Evolutionary conservation across 2,113 vertebrate genomes (phyloP).

Genomic region (Saimiri boliviensis): DNA sequence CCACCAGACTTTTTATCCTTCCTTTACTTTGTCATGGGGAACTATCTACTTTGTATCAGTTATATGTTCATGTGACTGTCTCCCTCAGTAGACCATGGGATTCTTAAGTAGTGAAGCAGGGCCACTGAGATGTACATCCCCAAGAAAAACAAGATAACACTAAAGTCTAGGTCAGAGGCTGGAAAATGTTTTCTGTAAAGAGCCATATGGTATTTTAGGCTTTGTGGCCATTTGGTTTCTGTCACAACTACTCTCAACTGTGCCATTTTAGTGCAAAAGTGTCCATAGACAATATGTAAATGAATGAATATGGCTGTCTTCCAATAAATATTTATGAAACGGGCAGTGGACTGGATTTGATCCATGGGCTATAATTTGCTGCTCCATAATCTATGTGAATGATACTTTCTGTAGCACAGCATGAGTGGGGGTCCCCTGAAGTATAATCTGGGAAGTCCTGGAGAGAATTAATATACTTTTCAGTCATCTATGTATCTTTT

Average conservation of each 20-base stretch:
- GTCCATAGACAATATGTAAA: not conserved
- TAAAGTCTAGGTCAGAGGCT: not conserved
- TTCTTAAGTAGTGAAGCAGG: not conserved
- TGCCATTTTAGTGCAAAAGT: not conserved
- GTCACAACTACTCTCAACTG: not conserved
- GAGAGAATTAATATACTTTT: not conserved
- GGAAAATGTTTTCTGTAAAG: not conserved
- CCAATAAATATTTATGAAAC: conserved; percentile 27
- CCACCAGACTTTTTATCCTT: not conserved
- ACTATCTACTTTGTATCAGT: not conserved
- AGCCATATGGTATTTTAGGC: not conserved
- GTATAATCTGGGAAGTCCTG: not conserved
- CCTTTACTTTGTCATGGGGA: not conserved
- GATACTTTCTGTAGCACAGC: not conserved
- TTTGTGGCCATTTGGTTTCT: not conserved
- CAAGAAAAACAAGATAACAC: not conserved
- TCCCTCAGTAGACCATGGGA: not conserved
- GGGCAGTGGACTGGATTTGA: not conserved
- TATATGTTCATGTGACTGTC: not conserved
- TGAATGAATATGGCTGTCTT: not conserved
- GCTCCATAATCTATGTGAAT: not conserved
- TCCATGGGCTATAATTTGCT: not conserved
- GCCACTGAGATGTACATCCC: not conserved
- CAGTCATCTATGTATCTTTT: not conserved
- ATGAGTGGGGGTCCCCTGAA: not conserved